Base-by-base conservation (phyloP, 2,888 invertebrate species). In the Hypolimnas misippus region DNA sequence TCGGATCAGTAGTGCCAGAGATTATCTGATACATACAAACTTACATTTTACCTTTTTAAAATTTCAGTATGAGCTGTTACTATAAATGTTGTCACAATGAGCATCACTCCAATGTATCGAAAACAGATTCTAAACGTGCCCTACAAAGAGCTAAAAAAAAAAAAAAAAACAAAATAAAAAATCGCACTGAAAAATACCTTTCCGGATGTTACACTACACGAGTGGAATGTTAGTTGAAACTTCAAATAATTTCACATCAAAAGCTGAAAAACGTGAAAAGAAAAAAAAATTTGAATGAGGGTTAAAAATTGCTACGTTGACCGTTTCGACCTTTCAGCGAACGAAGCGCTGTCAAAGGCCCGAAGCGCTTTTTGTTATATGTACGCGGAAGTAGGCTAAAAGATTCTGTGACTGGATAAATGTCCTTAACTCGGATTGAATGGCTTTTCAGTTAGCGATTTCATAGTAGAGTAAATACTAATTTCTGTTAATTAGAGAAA, bases 231-330 rank as follows among this genome's bases (percentile, higher is more conserved):
- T 25, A 17, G 6, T 35, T 53, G 46, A 42, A 57, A 31, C 44
- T 56, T 56, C 59, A 33, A 62, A 62, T 62, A 53, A 46, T 52
- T 58, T 54, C 44, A 40, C 55, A 51, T 65, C 50, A 65, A 58
- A 53, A 62, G 59, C 58, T 42, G 46, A 38, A 44, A 38, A 55
- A 65, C 50, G 44, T 25, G 44, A 46, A 59, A 46, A 53, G 14
- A 21, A 44, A 29, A 53, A 59, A 33, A 59, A 33, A 42, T 50
- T 7, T 62, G 62, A 59, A 57, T 57, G 54, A 29, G 53, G 31
- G 60, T 53, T 57, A 60, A 57, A 66, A 66, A 63, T 57, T 57
- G 66, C 54, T 42, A 60, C 61, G 54, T 53, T 57, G 66, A 63
- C 66, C 63, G 53, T 53, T 53, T 58, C n/a, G 46, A 53, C 59